Conservation (phyloP, 2,113 vertebrate species). For the Thamnophis sirtalis region DNA sequence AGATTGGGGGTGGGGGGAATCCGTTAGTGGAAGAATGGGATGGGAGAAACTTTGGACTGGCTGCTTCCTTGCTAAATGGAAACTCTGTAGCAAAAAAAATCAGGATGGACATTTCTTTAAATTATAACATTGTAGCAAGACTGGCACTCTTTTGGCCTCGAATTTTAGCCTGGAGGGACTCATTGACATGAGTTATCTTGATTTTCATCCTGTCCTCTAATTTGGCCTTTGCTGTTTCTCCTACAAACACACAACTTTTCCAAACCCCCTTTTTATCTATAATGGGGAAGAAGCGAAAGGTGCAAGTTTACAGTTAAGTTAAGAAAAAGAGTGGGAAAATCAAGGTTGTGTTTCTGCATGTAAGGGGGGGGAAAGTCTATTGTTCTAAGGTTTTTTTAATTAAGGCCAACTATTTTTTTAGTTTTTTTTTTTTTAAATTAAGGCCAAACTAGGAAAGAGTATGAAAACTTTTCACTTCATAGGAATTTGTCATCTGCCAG, state of each 20-base stretch:
- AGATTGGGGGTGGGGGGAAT: neutral
- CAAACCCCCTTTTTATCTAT: neutral
- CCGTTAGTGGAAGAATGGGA: neutral
- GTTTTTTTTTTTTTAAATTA: neutral
- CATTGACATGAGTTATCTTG: neutral
- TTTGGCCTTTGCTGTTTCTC: neutral
- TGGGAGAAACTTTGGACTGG: neutral
- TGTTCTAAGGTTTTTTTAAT: no score
- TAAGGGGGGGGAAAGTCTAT: neutral
- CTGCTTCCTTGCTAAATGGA: neutral
- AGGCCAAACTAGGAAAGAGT: neutral
- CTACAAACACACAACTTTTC: neutral
- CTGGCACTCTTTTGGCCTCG: neutral
- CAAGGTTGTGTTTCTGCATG: neutral
- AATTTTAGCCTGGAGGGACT: neutral
- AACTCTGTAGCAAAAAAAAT: neutral
- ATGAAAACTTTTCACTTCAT: neutral
- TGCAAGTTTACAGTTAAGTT: neutral
- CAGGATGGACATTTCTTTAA: neutral
- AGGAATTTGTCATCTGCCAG: neutral
- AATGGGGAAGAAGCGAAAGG: neutral
- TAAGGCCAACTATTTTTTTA: no score
- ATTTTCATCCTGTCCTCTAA: neutral
- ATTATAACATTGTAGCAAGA: neutral
- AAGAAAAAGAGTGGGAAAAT: neutral